A percentile compares a stretch with the other conserved stretches of the same genome.
These are phyloP conservation scores for Drosophila flavopinicola DNA, from an alignment of 2,888 invertebrate species.

Conservation along the genomic window DNA sequence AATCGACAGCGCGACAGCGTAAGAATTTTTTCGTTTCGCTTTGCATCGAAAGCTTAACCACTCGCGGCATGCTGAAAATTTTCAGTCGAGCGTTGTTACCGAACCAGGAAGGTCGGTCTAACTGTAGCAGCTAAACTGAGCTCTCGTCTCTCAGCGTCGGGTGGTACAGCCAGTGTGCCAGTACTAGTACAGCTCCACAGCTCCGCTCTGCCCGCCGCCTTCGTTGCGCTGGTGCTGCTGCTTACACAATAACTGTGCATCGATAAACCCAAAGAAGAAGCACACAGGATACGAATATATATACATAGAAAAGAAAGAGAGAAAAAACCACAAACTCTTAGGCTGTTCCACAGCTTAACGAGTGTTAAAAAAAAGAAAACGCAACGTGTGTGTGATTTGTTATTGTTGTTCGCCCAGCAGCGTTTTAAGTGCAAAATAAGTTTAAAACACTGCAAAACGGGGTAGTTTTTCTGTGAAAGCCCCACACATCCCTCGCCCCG, in stretches of 20 bases:
- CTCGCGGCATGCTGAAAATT: slow-evolving; percentile 81
- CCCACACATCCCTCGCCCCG: slow-evolving; percentile 50
- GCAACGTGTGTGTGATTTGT: slow-evolving; percentile 71
- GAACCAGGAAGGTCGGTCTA: slow-evolving; percentile 84
- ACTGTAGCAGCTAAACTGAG: slow-evolving; percentile 74
- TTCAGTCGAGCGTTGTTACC: slow-evolving; percentile 85
- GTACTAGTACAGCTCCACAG: slow-evolving; percentile 73
- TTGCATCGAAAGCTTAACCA: slow-evolving; percentile 81
- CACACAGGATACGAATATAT: slow-evolving; percentile 66
- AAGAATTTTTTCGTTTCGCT: slow-evolving; percentile 55
- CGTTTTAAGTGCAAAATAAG: slow-evolving; percentile 62
- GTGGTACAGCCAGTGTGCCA: slow-evolving; percentile 74
- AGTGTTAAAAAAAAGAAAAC: slow-evolving; percentile 43
- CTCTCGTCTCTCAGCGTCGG: slow-evolving; percentile 78
- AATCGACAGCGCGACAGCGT: slow-evolving; percentile 20
- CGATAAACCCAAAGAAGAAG: slow-evolving; percentile 77
- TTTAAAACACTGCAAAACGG: slow-evolving; percentile 64
- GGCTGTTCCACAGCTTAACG: slow-evolving; percentile 64
- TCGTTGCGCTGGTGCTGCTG: slow-evolving; percentile 67
- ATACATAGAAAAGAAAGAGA: slow-evolving; percentile 25
- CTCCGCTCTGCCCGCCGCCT: slow-evolving; percentile 74
- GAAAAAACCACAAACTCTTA: slow-evolving; percentile 54
- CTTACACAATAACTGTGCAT: slow-evolving; percentile 82
- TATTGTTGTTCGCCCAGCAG: slow-evolving; percentile 61
- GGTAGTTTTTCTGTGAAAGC: slow-evolving; percentile 73